Base-by-base conservation (phyloP, 2,113 vertebrate species). In the Kryptolebias marmoratus region DNA sequence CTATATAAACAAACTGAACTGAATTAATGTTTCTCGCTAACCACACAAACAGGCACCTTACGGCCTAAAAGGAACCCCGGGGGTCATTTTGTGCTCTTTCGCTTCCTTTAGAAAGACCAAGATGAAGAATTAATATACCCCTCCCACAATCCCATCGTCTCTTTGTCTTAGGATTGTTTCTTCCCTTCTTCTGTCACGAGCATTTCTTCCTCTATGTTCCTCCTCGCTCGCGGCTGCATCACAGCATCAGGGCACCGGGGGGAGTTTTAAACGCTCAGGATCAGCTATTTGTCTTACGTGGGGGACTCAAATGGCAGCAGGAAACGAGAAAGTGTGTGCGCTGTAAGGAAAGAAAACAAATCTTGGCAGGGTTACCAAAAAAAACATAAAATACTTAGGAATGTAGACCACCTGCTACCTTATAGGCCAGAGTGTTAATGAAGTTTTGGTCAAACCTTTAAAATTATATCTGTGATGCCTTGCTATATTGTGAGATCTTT, bases 211-310 rank as follows among this genome's bases (percentile, higher is more conserved):
- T 50, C 77, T 31, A 77, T 32, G 16, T 70, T 57, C 55, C 44
- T 68, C 42, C 61, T 57, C 0, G 27, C 66, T 69, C 86, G 90
- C 89, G 91, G 94, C 94, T 94, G 92, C 93, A 94, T 94, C 90
- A 83, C 92, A 85, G 93, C 95, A 90, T 95, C 94, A 93, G 92
- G 93, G 94, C 92, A 88, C 93, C 90, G 83, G 92, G 93, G 22
- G 95, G 95, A 95, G 95, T 96, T 95, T 95, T 94, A 96, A 88
- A 97, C 93, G 93, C 93, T 95, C 89, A 83, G 94, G 94, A 95
- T 95, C 94, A 95, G 95, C 95, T 96, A 95, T 96, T 96, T 96
- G 95, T 95, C 95, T 96, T 94, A 91, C 89, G 62, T 92, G 90
- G 93, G 92, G 69, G 54, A 48, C 62, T 81, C 61, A 57, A 68